Evolutionary conservation across 1,140 invertebrate genomes (phyloP), one percentile per base, ranked within the genome.

Genomic region (Halesus radiatus): DNA sequence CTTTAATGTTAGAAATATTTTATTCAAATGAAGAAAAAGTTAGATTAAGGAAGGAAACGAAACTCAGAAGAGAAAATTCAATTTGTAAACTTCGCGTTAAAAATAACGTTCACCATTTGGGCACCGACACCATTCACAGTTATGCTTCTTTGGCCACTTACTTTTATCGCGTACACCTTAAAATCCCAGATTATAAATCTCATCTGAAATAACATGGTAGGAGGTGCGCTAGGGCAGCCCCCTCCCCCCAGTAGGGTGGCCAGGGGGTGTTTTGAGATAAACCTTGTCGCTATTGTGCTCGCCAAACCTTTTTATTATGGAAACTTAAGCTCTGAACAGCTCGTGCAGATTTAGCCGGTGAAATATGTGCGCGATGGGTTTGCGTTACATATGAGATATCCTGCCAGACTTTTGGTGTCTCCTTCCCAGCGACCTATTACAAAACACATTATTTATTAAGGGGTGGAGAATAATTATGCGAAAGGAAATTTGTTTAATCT

Each of bases 101-200:
- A 72, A 50, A 72, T 50, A 50, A 72, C 22, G 26, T 37, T 66
- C 8, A 45, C 32, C 20, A 29, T 29, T 77, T 62, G 16, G 66
- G 53, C 15, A 56, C 20, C 66, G n/a, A 79, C 52, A 37, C 29
- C 52, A 45, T 32, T 53, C 80, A 3, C 23, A 23, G 29, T 32
- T 66, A 72, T 53, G 53, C 50, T 15, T 60, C 78, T 78, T 60
- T 22, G 72, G 62, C 66, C 77, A 83, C 75, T 72, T 64, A 82
- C 73, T 83, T 83, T 83, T 83, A 83, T 83, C 78, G 78, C 78
- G 58, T 80, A 78, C 81, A 83, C 81, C 81, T 83, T 83, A 78
- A 83, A 83, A 83, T 83, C 82, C 82, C 76, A 80, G 82, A 83
- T 83, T 83, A 83, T 83, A 83, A 83, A 83, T 83, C 82, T 83